These are phyloP conservation scores for Macroglossus sobrinus DNA, from an alignment of 2,113 vertebrate species.

Conservation along the genomic window DNA sequence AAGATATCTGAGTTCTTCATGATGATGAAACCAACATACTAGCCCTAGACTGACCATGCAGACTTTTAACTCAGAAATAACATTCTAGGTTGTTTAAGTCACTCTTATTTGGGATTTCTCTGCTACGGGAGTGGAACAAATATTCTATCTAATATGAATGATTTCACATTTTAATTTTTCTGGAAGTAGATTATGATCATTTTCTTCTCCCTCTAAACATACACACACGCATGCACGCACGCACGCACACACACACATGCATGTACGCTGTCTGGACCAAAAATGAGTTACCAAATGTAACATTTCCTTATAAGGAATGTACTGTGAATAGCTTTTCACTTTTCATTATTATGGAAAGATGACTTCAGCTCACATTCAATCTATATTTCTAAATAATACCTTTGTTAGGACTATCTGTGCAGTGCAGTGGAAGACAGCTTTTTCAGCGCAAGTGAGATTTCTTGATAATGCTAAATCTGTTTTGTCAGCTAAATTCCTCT, in stretches of 20 bases:
- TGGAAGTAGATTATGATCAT: background rate
- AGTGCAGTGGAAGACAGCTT: background rate
- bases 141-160: background rate
- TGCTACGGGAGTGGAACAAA: background rate
- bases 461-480: constrained; percentile 35
- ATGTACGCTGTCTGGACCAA: background rate
- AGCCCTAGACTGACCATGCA: background rate
- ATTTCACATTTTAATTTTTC: background rate
- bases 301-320: constrained; percentile 55
- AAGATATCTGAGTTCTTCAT: too few relatives aligned
- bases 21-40: background rate
- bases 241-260: background rate
- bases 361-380: constrained; percentile 42
- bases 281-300: constrained; percentile 37
- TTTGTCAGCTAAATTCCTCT: constrained; percentile 28
- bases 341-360: background rate
- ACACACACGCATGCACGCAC: background rate
- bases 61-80: background rate
- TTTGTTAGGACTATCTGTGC: constrained; percentile 23
- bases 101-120: background rate
- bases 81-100: background rate
- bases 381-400: constrained; percentile 52
- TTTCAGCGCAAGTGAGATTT: constrained; percentile 44
- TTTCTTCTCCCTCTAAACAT: background rate
- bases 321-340: background rate